phyloP scores from a whole-genome alignment of 2,113 vertebrate genomes.

The Plestiodon gilberti region DNA sequence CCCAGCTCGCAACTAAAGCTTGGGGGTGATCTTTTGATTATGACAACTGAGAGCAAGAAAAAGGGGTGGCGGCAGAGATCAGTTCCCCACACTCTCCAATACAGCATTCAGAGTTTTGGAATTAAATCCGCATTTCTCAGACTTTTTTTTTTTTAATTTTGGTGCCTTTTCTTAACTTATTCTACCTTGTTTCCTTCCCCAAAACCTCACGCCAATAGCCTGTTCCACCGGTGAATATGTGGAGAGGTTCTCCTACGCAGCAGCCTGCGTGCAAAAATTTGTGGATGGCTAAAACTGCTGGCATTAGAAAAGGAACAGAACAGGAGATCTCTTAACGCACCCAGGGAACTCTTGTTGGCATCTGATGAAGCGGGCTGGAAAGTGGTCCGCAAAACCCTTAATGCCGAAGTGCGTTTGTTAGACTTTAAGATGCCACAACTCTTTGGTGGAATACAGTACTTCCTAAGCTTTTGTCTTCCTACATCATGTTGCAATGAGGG shows the following conservation, averaged over 20 bases:
- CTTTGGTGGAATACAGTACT: no score
- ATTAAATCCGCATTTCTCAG: neutral
- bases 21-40: neutral
- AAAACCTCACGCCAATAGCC: neutral
- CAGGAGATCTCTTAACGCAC: no score
- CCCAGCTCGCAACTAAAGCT: no score
- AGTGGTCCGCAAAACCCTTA: no score
- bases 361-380: no score
- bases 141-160: neutral
- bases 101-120: neutral
- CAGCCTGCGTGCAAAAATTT: neutral
- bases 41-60: neutral
- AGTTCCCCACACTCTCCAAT: neutral
- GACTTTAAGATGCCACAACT: no score
- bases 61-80: no score
- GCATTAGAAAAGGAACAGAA: neutral
- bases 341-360: no score
- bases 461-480: no score
- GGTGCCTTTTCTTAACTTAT: neutral
- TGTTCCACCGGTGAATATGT: neutral
- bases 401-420: no score
- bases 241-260: neutral
- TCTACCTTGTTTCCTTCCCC: neutral
- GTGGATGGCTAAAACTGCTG: neutral
- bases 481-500: neutral